Percentiles rank a stretch among this genome's conserved stretches.
Conservation (phyloP, 2,797 vertebrate species). For the Coregonus sp. region DNA sequence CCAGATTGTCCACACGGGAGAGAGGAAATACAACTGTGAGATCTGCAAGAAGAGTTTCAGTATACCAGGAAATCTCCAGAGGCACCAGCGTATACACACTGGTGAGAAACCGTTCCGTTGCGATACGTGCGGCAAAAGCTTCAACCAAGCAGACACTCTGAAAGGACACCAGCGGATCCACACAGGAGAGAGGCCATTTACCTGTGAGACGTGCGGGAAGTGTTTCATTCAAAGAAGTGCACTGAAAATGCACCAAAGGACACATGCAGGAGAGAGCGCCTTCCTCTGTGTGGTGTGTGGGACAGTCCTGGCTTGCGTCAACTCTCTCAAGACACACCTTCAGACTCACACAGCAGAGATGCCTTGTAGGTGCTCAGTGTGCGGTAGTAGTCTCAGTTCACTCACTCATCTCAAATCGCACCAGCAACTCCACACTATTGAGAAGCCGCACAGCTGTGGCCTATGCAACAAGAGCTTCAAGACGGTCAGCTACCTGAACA, state of each 20-base stretch:
- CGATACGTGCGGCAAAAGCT: conserved; percentile 77
- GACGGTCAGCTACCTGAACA: conserved; percentile 68
- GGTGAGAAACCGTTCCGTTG: conserved; percentile 83
- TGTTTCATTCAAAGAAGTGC: conserved; percentile 75
- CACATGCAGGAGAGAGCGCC: conserved; percentile 44
- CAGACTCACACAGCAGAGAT: conserved; percentile 47
- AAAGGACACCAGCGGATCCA: conserved; percentile 79
- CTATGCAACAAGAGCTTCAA: conserved; percentile 72
- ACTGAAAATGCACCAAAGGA: conserved; percentile 75
- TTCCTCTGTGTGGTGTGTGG: conserved; percentile 67
- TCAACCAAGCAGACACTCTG: conserved; percentile 79
- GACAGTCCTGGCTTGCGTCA: conserved; percentile 42
- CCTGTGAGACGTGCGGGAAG: conserved; percentile 76
- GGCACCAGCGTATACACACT: conserved; percentile 83
- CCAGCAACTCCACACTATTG: conserved; percentile 65
- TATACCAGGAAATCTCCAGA: conserved; percentile 76
- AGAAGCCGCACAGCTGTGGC: conserved; percentile 62
- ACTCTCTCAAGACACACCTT: conserved; percentile 62
- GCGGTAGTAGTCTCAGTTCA: conserved; percentile 55
- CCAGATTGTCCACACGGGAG: conserved; percentile 75
- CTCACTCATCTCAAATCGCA: conserved; percentile 66
- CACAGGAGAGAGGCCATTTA: conserved; percentile 78
- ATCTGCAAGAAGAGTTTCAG: conserved; percentile 80
- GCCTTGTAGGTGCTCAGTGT: conserved; percentile 59
- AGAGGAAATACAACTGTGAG: conserved; percentile 73